Evolutionary conservation across 2,797 vertebrate genomes (phyloP), one percentile per base, ranked within the genome.

Genomic region (Argya squamiceps): DNA sequence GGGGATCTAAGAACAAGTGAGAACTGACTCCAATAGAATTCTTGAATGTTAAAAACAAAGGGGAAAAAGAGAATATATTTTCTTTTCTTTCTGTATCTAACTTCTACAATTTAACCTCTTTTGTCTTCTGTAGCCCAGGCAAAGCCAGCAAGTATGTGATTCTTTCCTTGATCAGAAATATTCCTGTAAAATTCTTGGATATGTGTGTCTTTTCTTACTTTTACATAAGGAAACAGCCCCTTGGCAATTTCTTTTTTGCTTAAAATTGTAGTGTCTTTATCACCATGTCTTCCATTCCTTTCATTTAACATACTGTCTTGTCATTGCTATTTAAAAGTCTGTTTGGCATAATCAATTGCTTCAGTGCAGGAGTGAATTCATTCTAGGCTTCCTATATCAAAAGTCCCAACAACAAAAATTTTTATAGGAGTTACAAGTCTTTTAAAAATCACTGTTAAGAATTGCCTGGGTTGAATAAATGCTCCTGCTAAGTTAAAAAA

Each of bases 121-220:
- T 93, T 56, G 17, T 93, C 88, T 53, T 94, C 70, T 69, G 55
- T 78, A 97, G 97, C 50, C 71, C 96, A 96, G 63, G 13, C 89
- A 73, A 97, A 97, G 26, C 59, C 87, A 94, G 15, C 96, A 96
- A 96, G 96, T 97, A 98, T 11, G 96, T 96, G 55, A 44, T 69
- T 79, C 49, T 79, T 94, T 71, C 56, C 6, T 91, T 70, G 39
- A 94, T 80, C 63, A 87, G 59, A 84, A 92, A 85, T 89, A 96
- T 30, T 78, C 9, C 50, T 87, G 37, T 65, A 80, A 94, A 86
- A 77, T 50, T 73, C 5, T 13, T 79, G n/a, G 3, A 84, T 76
- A 39, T 30, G n/a, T 64, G 86, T 91, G 63, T 11, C 39, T 41
- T 67, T 92, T 93, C 89, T 67, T 12, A 21, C 29, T 69, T 95